Evolutionary conservation across 2,113 vertebrate genomes (phyloP).

Genomic region (Felis chaus): DNA sequence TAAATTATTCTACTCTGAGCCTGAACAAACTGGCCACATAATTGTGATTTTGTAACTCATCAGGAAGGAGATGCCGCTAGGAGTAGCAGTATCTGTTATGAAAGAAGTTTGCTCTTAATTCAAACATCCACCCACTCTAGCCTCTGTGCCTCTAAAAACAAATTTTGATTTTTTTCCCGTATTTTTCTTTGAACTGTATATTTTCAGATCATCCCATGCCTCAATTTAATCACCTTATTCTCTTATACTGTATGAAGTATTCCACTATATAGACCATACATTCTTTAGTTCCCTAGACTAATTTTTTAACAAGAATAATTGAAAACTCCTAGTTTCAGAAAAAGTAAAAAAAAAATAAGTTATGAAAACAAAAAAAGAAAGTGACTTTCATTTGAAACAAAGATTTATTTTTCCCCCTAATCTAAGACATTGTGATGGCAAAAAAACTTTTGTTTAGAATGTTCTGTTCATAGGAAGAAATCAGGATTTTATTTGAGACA

Average conservation of each 20-base stretch:
- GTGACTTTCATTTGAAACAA: constrained; percentile 6
- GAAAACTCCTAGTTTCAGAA: neutral
- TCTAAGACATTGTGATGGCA: neutral
- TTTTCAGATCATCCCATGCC: neutral
- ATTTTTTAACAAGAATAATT: constrained; percentile 20
- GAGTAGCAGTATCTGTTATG: neutral
- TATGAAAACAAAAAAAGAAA: neutral
- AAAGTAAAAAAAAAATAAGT: neutral
- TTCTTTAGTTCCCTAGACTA: neutral
- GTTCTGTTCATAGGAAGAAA: neutral
- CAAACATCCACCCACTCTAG: neutral
- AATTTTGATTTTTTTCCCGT: neutral
- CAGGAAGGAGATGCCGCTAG: neutral
- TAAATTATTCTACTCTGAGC: neutral
- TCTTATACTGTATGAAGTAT: neutral
- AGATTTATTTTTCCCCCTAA: neutral
- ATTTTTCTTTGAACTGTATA: neutral
- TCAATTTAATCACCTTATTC: neutral
- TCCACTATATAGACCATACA: neutral
- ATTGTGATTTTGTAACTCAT: neutral
- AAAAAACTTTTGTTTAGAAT: neutral
- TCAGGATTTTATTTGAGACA: neutral
- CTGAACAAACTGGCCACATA: neutral
- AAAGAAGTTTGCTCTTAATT: neutral
- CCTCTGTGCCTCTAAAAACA: neutral